A percentile compares a stretch with the other conserved stretches of the same genome.
Conservation (phyloP, 2,888 invertebrate genomes). For the Hoplodrina ambigua region DNA sequence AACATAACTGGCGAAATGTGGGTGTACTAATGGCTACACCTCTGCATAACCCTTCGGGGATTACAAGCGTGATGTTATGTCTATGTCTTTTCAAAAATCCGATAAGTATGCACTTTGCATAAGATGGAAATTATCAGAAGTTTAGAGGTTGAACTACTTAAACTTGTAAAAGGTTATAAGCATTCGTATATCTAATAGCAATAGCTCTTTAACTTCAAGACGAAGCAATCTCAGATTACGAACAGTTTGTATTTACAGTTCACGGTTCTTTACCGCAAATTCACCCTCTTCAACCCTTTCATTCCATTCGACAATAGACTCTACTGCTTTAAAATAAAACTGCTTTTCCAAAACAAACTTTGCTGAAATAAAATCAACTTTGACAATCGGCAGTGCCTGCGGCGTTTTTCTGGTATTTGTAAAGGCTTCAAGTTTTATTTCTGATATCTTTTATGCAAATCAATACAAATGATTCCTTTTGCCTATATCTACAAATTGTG, state of each 20-base stretch:
- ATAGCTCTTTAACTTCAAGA: constrained; percentile 36
- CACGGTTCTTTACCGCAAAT: constrained; percentile 34
- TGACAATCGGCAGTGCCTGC: constrained; percentile 54
- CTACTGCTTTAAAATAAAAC: not conserved
- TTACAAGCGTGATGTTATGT: no score
- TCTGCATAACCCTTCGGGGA: no score
- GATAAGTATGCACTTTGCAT: not conserved
- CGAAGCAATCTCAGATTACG: constrained; percentile 47
- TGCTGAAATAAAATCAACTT: constrained; percentile 39
- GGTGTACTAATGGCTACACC: no score
- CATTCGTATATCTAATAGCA: constrained; percentile 32
- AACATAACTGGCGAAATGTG: no score
- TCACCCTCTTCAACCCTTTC: constrained; percentile 13
- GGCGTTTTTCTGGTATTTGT: constrained; percentile 53
- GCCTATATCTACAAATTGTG: constrained; percentile 32
- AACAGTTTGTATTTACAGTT: constrained; percentile 55
- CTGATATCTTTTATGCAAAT: constrained; percentile 49
- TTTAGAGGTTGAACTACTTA: not conserved
- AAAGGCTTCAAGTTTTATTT: constrained; percentile 57
- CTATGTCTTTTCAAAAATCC: no score
- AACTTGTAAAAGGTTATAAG: constrained; percentile 9
- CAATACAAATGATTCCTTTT: constrained; percentile 48
- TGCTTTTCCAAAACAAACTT: not conserved
- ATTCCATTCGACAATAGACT: constrained; percentile 5
- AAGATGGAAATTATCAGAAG: not conserved